Conservation (phyloP, 2,113 vertebrate species). For the Panurus biarmicus region DNA sequence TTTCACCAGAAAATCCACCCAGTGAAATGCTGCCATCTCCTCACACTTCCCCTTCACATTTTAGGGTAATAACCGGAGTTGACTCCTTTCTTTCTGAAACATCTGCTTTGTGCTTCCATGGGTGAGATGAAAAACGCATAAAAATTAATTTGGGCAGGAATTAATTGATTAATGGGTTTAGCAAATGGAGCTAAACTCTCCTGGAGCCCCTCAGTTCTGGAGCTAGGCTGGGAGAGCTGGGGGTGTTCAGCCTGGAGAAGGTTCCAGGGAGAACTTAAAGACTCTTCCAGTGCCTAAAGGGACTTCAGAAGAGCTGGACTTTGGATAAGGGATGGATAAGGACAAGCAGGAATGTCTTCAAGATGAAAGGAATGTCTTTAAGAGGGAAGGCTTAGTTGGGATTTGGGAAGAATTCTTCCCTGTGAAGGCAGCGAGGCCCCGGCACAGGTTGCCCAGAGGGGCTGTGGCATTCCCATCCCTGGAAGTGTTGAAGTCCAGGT, state of each 20-base stretch:
- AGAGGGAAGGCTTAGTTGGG: not conserved
- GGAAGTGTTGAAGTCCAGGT: fast-evolving
- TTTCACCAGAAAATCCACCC: not conserved
- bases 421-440: not conserved
- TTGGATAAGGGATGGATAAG: fast-evolving
- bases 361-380: not conserved
- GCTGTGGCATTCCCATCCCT: not conserved
- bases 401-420: not conserved
- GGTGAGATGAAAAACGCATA: not conserved
- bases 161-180: not conserved
- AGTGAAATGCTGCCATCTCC: not conserved
- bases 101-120: not conserved
- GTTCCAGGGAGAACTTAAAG: fast-evolving
- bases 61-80: not conserved
- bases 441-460: not conserved
- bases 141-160: not conserved
- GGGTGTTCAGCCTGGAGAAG: fast-evolving
- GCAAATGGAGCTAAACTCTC: not conserved
- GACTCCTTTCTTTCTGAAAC: not conserved
- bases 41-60: not conserved
- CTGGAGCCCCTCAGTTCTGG: not conserved
- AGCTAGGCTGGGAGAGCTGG: not conserved
- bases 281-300: not conserved
- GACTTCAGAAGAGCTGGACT: not conserved
- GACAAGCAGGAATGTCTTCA: not conserved